Evolutionary conservation across 2,797 vertebrate species (phyloP), one percentile per base, ranked within the genome.

Genomic region (Chelidonichthys spinosus): DNA sequence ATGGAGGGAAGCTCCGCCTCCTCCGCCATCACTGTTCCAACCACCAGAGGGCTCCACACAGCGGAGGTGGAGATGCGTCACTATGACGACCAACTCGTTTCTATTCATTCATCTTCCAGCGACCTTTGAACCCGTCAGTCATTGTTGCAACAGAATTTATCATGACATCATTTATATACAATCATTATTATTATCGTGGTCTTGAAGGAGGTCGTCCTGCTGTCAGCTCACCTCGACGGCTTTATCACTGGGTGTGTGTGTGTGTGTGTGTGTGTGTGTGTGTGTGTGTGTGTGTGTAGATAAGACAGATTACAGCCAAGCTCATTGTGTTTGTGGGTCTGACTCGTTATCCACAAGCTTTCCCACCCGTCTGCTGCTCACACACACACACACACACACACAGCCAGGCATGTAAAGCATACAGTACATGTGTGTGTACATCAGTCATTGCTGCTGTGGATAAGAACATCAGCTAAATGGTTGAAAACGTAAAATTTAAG

Each of bases 321-420:
- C 76, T 87, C 87, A 85, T 85, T 89, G 87, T 92, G 85, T 89
- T 88, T 87, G 74, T 35, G 68, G 79, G 50, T 84, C 71, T 64
- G 84, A 78, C 85, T 84, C 76, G 83, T 91, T 90, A 91, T 89
- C 87, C 91, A 72, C 11, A 1, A 83, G 78, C 53, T 85, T 89
- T 88, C 87, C 90, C 88, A 88, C 81, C 79, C 67, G 73, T 78
- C 75, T 81, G 71, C 56, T 56, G 40, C 63, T 54, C 64, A 25
- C 63, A 58, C 74, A 62, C 62, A 60, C 71, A 69, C 69, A 63
- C 43, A 62, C 43, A 46, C 68, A 74, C 67, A 18, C 15, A 59
- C 65, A 49, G 61, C 11, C 36, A 47, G 25, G 25, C 68, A 61
- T 25, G 56, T 66, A 50, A 53, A 66, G 44, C 66, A 64, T 64